Conservation (phyloP, 1,140 invertebrate species). For the Heliconius hermathena region DNA sequence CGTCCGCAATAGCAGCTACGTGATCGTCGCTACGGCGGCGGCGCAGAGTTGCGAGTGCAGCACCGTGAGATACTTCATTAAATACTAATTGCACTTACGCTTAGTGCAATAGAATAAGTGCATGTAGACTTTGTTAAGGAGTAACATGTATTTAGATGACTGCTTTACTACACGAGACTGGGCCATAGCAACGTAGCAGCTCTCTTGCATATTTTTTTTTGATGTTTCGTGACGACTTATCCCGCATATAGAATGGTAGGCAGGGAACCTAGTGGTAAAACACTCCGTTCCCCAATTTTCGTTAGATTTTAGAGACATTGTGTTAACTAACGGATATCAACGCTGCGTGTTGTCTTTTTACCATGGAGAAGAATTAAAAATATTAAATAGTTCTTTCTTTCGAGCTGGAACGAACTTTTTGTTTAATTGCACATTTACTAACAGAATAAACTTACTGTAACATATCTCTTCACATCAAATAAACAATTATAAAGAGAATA, state of each 20-base stretch:
- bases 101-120: neutral
- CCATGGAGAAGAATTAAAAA: neutral
- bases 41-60: neutral
- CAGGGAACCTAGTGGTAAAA: too few species aligned
- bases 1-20: neutral
- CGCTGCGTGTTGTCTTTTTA: too few species aligned
- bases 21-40: neutral
- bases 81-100: neutral
- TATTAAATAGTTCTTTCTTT: neutral
- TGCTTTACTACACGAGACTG: neutral
- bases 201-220: neutral
- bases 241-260: too few species aligned
- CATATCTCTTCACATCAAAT: neutral
- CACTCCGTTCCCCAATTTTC: too few species aligned
- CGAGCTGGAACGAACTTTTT: too few species aligned
- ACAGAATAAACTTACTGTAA: too few species aligned
- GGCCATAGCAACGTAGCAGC: neutral
- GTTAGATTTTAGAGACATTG: too few species aligned
- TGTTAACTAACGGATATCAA: too few species aligned
- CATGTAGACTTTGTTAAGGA: neutral
- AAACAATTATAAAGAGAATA: neutral
- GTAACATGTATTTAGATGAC: neutral
- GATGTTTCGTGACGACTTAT: too few species aligned
- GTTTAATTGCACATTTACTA: too few species aligned
- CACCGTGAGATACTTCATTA: neutral